A percentile compares a stretch with the other conserved stretches of the same genome.
Conservation (phyloP, 2,113 vertebrate genomes). For the Embiotoca jacksoni region DNA sequence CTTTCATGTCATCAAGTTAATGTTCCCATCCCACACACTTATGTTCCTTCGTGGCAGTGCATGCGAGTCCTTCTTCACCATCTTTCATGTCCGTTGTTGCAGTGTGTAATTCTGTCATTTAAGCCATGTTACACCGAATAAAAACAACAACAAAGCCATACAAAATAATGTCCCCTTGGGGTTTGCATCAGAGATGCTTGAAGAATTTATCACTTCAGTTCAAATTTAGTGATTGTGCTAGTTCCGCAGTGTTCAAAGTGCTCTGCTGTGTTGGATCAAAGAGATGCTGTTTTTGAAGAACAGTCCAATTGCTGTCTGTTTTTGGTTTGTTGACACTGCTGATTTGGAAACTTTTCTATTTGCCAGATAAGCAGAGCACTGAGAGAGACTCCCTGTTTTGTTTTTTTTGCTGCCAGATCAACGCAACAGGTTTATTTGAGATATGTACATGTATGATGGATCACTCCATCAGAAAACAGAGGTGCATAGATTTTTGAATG, state of each 20-base stretch:
- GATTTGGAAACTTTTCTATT: constrained; percentile 59
- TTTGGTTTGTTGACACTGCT: constrained; percentile 63
- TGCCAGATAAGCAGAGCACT: constrained; percentile 56
- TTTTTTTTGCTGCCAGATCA: constrained; percentile 58
- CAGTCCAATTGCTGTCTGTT: constrained; percentile 50
- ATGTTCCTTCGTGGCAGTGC: constrained; percentile 4
- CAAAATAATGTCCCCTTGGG: constrained; percentile 41
- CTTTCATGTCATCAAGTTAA: constrained; percentile 36
- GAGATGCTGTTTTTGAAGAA: constrained; percentile 67
- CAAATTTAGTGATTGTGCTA: constrained; percentile 54
- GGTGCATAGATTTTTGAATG: constrained; percentile 17
- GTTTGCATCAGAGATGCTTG: constrained; percentile 54
- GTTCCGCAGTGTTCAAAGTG: constrained; percentile 61
- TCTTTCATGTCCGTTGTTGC: constrained; percentile 40
- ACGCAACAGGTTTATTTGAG: constrained; percentile 64
- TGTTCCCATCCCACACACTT: constrained; percentile 39
- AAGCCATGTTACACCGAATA: constrained; percentile 49
- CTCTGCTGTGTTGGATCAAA: constrained; percentile 61
- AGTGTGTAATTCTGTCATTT: constrained; percentile 51
- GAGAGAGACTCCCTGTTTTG: constrained; percentile 34
- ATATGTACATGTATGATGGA: constrained; percentile 61
- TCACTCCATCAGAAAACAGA: constrained; percentile 1
- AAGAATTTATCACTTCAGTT: constrained; percentile 65
- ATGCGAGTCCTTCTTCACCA: constrained; percentile 18
- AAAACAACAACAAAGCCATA: constrained; percentile 20